Percentiles rank a stretch among this genome's conserved stretches.
These are phyloP conservation scores for Luperina nickerlii DNA, from an alignment of 2,888 invertebrate genomes.

Conservation along the genomic window DNA sequence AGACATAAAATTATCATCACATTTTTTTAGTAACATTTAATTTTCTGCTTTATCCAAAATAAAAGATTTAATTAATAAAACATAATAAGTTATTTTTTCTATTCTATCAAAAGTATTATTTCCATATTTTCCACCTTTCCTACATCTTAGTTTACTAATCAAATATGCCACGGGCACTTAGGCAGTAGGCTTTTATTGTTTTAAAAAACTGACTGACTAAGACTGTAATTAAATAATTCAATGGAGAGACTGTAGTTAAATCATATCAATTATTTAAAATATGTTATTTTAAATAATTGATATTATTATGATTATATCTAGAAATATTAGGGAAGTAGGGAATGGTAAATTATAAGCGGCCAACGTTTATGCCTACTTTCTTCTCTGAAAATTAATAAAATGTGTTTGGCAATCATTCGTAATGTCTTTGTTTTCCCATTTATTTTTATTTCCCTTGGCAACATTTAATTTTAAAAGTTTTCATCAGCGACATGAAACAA, in stretches of 20 bases:
- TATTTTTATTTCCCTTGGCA: conserved; percentile 49
- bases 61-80: neutral
- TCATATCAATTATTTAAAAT: too few relatives aligned
- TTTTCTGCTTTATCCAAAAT: neutral
- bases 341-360: neutral
- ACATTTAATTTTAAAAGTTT: conserved; percentile 42
- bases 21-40: neutral
- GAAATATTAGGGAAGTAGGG: too few relatives aligned
- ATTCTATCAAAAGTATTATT: neutral
- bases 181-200: neutral
- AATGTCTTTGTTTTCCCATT: conserved; percentile 56
- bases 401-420: conserved; percentile 38
- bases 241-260: neutral
- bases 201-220: neutral
- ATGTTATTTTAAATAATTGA: neutral
- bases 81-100: neutral
- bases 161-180: neutral
- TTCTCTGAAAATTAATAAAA: conserved; percentile 22
- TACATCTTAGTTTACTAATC: neutral
- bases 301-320: too few relatives aligned
- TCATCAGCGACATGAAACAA: neutral
- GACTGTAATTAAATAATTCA: neutral
- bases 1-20: neutral
- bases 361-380: conserved; percentile 44
- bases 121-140: neutral